Evolutionary conservation across 2,113 vertebrate genomes (phyloP).

Genomic region (Oxyura jamaicensis): DNA sequence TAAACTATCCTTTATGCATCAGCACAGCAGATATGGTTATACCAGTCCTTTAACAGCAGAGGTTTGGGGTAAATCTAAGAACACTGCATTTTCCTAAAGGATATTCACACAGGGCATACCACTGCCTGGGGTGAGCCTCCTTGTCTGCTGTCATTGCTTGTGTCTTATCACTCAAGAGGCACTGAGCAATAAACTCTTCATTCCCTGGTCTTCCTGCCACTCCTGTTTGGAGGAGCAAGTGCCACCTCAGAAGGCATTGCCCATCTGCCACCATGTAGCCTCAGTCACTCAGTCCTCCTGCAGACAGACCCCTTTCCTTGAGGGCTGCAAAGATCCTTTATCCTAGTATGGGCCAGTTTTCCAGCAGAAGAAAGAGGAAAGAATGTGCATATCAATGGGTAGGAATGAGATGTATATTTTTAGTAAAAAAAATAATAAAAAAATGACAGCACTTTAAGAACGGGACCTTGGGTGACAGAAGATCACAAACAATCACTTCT

Average conservation of each 20-base stretch:
- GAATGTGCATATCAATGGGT: not conserved
- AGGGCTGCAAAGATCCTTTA: not conserved
- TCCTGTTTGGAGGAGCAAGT: not conserved
- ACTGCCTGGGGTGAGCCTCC: not conserved
- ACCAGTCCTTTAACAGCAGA: not conserved
- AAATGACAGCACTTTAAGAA: not conserved
- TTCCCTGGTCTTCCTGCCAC: not conserved
- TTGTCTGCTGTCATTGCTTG: not conserved
- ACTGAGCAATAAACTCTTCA: not conserved
- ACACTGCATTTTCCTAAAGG: not conserved
- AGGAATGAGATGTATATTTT: not conserved
- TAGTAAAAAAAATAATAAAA: not conserved
- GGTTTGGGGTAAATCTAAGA: not conserved
- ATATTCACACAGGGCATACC: not conserved
- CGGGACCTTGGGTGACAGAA: not conserved
- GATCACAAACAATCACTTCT: not conserved
- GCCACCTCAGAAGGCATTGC: not conserved
- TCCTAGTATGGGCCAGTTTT: not conserved
- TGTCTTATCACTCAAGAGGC: not conserved
- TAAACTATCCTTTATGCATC: not conserved
- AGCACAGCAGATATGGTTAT: not conserved
- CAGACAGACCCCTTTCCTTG: not conserved
- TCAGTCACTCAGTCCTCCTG: not conserved
- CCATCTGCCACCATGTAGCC: accelerated
- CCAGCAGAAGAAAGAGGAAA: not conserved